Evolutionary conservation across 2,888 invertebrate genomes (phyloP).

Genomic region (Cataglyphis rosenhaueri): DNA sequence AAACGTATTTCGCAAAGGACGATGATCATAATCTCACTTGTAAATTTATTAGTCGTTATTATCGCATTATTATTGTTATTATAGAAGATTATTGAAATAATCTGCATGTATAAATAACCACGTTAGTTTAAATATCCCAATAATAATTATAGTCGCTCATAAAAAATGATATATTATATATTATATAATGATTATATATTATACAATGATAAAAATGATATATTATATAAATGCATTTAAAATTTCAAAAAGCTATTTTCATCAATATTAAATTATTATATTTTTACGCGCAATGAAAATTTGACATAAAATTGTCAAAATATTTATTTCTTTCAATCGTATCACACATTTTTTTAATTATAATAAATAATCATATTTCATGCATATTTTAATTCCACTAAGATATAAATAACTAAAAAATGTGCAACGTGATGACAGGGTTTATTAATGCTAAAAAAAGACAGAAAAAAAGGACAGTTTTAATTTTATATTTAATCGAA

Average conservation of each 20-base stretch:
- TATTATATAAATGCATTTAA: not conserved
- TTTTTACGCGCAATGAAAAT: not conserved
- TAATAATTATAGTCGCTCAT: not conserved
- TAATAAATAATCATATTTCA: not conserved
- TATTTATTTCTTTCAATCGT: not conserved
- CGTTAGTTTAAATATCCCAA: not conserved
- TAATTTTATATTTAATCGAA: constrained; percentile 11
- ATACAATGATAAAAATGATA: not conserved
- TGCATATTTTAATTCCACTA: not conserved
- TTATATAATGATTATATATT: not conserved
- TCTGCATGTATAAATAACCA: not conserved
- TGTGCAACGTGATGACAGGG: not conserved
- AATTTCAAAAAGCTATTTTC: not conserved
- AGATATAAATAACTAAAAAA: not conserved
- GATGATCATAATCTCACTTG: not conserved
- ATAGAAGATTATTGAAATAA: not conserved
- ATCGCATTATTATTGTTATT: not conserved
- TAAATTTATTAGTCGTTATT: not conserved
- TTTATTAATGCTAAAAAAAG: constrained; percentile 48
- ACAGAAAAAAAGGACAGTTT: constrained; percentile 45
- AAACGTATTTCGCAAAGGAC: constrained; percentile 6
- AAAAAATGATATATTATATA: not conserved
- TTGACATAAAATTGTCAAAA: not conserved
- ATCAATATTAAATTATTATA: not conserved
- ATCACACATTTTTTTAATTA: not conserved